phyloP scores from a whole-genome alignment of 37 sponge, comb jelly and placozoan genomes.

The Hormiphora californensis region DNA sequence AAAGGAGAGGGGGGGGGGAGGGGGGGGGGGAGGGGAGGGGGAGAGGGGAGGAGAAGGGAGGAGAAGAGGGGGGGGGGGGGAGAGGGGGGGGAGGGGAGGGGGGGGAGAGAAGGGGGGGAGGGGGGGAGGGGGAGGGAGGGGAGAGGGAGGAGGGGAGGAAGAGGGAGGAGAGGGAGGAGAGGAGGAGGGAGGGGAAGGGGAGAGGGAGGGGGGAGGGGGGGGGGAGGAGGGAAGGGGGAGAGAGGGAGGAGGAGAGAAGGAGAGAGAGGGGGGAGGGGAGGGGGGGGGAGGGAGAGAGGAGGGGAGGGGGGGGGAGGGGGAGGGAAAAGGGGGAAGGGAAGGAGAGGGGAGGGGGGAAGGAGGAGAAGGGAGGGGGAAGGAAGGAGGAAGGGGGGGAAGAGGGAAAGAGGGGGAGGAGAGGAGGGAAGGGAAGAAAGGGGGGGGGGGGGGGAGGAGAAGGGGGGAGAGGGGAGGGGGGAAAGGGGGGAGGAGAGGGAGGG shows the following conservation, averaged over 20 bases:
- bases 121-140: neutral
- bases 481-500: too few relatives aligned
- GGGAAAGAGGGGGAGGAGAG: neutral
- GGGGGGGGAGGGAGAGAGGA: neutral
- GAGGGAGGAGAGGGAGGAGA: neutral
- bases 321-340: neutral
- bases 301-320: neutral
- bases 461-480: neutral
- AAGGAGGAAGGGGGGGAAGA: neutral
- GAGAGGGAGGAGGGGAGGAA: neutral
- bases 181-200: neutral
- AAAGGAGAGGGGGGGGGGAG: neutral
- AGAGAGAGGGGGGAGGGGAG: neutral
- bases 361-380: neutral
- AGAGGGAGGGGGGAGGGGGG: neutral
- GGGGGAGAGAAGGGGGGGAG: neutral
- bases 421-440: neutral
- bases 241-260: neutral
- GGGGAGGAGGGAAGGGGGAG: neutral
- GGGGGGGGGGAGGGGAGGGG: neutral
- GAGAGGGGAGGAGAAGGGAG: neutral
- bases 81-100: neutral
- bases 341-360: neutral
- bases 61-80: neutral
- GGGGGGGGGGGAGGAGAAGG: neutral